phyloP scores from a whole-genome alignment of 2,113 vertebrate genomes.

The Trichomycterus rosablanca region DNA sequence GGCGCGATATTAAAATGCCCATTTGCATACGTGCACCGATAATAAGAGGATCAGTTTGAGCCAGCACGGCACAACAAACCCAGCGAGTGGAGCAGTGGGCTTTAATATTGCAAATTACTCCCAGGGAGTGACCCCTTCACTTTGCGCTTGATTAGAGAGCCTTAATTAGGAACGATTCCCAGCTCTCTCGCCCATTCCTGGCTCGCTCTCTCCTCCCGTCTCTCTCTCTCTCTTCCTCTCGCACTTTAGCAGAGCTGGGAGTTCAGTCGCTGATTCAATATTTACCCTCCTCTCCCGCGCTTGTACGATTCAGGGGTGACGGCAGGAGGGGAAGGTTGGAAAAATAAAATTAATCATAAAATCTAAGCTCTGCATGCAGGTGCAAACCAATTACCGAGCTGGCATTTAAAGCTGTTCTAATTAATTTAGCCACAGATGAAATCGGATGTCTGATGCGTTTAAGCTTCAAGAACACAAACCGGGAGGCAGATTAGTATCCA shows the following conservation, averaged over 20 bases:
- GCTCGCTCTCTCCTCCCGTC: conserved; percentile 62
- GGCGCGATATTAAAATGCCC: conserved; percentile 93
- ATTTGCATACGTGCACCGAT: conserved; percentile 98
- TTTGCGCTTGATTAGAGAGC: conserved; percentile 93
- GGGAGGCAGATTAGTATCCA: too few species aligned
- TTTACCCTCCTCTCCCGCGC: conserved; percentile 97
- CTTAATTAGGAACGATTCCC: conserved; percentile 95
- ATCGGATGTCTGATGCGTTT: conserved; percentile 83
- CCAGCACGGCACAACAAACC: conserved; percentile 94
- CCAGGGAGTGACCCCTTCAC: conserved; percentile 89
- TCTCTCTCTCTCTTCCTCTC: conserved; percentile 61
- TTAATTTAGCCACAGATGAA: conserved; percentile 92
- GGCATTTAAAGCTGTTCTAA: conserved; percentile 94
- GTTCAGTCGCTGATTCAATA: conserved; percentile 99
- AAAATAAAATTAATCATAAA: conserved; percentile 76
- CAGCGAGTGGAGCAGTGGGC: conserved; percentile 61
- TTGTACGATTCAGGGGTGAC: conserved; percentile 85
- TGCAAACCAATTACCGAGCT: conserved; percentile 97
- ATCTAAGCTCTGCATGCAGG: conserved; percentile 87
- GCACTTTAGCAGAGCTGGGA: conserved; percentile 76
- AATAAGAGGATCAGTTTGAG: conserved; percentile 98
- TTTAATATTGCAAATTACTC: conserved; percentile 99
- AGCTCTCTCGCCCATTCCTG: conserved; percentile 59
- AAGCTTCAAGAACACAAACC: too few species aligned
- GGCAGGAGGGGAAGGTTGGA: conserved; percentile 59